phyloP scores from a whole-genome alignment of 2,113 vertebrate genomes.

The Atractosteus spatula region DNA sequence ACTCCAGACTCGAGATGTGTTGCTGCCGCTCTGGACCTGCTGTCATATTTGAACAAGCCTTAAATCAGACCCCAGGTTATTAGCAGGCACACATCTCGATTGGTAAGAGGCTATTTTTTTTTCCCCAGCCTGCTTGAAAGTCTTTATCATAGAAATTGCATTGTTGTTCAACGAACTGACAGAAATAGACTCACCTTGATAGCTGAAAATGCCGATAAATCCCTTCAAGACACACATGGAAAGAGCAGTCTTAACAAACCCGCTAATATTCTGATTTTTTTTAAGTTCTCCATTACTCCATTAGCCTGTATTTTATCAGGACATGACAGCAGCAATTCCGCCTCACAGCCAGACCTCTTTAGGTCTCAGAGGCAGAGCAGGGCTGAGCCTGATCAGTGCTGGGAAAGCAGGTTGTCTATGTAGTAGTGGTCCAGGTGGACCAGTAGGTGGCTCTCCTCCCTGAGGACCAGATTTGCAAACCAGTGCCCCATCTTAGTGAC shows the following conservation, averaged over 20 bases:
- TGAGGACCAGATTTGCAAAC: too few species aligned
- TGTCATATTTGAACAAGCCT: slow-evolving; percentile 16
- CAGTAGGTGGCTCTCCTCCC: too few species aligned
- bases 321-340: too few species aligned
- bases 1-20: neutral
- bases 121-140: slow-evolving; percentile 45
- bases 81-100: slow-evolving; percentile 60
- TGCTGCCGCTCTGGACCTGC: neutral
- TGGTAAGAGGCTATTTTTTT: slow-evolving; percentile 53
- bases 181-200: slow-evolving; percentile 49
- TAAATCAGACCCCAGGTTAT: slow-evolving; percentile 31
- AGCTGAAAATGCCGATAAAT: slow-evolving; percentile 49
- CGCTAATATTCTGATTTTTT: neutral
- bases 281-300: too few species aligned
- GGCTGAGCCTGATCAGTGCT: too few species aligned
- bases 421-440: too few species aligned
- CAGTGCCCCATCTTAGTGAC: too few species aligned
- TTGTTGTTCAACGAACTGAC: slow-evolving; percentile 52
- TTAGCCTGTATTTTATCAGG: too few species aligned
- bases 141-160: slow-evolving; percentile 41
- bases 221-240: slow-evolving; percentile 35
- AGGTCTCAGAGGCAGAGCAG: too few species aligned
- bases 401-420: too few species aligned
- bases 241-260: slow-evolving; percentile 29
- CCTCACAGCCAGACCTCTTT: too few species aligned